Evolutionary conservation across 2,797 vertebrate genomes (phyloP).

Genomic region (Acomys russatus): DNA sequence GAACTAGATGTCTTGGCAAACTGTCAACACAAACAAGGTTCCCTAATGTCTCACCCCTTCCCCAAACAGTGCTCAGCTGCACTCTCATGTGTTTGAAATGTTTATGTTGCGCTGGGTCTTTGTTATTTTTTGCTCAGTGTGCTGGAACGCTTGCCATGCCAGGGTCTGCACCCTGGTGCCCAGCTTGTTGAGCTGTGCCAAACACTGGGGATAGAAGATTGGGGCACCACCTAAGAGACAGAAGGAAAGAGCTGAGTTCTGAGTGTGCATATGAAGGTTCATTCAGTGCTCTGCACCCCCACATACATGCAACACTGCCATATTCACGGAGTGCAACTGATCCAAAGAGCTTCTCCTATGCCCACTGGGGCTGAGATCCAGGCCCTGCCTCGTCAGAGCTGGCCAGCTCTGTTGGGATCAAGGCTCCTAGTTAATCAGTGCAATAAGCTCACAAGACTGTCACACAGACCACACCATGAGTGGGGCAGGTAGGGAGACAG

Average conservation of each 20-base stretch:
- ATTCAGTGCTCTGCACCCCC: not conserved
- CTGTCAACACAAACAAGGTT: constrained; percentile 87
- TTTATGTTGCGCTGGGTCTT: constrained; percentile 86
- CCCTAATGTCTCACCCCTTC: constrained; percentile 78
- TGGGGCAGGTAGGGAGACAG: not conserved
- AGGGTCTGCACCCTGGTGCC: constrained; percentile 79
- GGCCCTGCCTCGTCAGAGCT: not conserved
- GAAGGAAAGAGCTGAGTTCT: not conserved
- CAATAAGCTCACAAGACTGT: not conserved
- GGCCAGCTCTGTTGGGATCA: not conserved
- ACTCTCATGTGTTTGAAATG: constrained; percentile 85
- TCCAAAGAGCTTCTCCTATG: not conserved
- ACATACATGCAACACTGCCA: not conserved
- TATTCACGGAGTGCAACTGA: not conserved
- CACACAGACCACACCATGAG: not conserved
- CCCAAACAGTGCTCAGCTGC: constrained; percentile 80
- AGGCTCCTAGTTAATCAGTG: not conserved
- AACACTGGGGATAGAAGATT: constrained; percentile 20
- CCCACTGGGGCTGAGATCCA: not conserved
- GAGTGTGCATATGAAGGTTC: not conserved
- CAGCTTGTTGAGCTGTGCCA: constrained; percentile 37
- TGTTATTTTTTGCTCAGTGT: constrained; percentile 86
- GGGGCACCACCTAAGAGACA: not conserved
- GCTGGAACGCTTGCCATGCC: constrained; percentile 84
- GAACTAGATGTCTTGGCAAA: constrained; percentile 85